A percentile compares a stretch with the other conserved stretches of the same genome.
phyloP scores from a whole-genome alignment of 2,797 vertebrate species.

The Etheostoma nigrum region DNA sequence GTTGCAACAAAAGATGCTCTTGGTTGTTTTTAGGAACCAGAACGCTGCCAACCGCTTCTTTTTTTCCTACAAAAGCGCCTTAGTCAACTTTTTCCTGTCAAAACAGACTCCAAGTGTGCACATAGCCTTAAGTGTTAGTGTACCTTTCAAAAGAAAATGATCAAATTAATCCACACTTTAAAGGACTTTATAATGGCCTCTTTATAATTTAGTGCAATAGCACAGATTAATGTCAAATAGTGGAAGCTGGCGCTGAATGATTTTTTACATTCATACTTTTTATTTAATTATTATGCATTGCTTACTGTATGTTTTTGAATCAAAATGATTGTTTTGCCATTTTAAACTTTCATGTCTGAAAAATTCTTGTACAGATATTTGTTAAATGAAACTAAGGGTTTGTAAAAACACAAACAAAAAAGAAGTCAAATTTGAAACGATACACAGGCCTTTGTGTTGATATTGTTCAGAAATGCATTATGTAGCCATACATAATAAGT shows the following conservation, averaged over 20 bases:
- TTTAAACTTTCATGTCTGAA: rapidly evolving
- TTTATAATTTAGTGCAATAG: background rate
- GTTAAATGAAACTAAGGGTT: background rate
- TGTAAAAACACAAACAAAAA: background rate
- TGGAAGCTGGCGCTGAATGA: background rate
- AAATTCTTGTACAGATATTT: background rate
- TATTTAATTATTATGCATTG: no score
- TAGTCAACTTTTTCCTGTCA: no score
- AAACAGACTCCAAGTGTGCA: no score
- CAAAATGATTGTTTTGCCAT: background rate
- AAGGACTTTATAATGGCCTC: background rate
- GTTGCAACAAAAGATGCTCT: no score
- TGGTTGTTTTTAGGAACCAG: no score
- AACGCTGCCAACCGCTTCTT: no score
- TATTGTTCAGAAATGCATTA: constrained; percentile 24
- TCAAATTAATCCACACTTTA: background rate
- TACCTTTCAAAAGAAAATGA: constrained; percentile 9
- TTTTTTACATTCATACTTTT: background rate
- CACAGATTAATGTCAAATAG: background rate
- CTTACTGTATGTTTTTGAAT: no score
- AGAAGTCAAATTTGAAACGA: no score
- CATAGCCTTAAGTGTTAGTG: no score
- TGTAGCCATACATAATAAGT: constrained; percentile 18
- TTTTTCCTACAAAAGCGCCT: no score
- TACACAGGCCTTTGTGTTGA: background rate